These are phyloP conservation scores for Nansenia antarctica DNA, from an alignment of 2,113 vertebrate species.

Conservation along the genomic window DNA sequence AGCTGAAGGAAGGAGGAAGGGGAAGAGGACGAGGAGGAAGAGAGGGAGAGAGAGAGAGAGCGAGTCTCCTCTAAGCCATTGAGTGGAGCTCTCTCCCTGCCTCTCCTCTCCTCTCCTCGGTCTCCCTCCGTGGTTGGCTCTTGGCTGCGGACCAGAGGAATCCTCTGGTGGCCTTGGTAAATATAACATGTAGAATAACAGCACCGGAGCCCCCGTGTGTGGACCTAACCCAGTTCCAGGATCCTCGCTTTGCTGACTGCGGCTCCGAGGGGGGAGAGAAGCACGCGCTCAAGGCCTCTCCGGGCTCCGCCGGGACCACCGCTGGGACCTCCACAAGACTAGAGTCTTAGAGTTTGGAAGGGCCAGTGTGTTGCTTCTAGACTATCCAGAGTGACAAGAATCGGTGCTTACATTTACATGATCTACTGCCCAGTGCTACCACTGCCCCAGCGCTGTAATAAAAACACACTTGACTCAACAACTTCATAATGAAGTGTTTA, in stretches of 20 bases:
- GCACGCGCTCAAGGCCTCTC: neutral
- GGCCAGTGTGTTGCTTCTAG: neutral
- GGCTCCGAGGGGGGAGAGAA: slow-evolving; percentile 24
- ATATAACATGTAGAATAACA: slow-evolving; percentile 76
- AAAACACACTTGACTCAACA: too few species aligned
- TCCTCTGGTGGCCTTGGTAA: slow-evolving; percentile 74
- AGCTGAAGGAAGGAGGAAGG: slow-evolving; percentile 33
- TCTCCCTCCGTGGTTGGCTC: slow-evolving; percentile 40
- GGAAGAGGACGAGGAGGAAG: slow-evolving; percentile 19
- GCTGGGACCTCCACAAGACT: neutral
- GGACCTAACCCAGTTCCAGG: slow-evolving; percentile 75
- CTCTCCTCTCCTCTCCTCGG: slow-evolving; percentile 36
- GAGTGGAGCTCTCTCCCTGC: slow-evolving; percentile 27
- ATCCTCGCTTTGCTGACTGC: slow-evolving; percentile 61
- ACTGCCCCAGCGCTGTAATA: too few species aligned
- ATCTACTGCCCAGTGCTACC: slow-evolving; percentile 25
- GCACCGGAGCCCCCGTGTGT: slow-evolving; percentile 62
- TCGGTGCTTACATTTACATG: neutral
- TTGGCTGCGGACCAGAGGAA: slow-evolving; percentile 73
- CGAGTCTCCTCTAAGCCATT: slow-evolving; percentile 2
- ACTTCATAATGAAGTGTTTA: too few species aligned
- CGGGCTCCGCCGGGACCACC: too few species aligned
- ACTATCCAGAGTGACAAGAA: neutral
- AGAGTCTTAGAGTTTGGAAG: neutral
- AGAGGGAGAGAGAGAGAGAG: neutral